phyloP scores from a whole-genome alignment of 1,140 invertebrate genomes.

The Forficula auricularia region DNA sequence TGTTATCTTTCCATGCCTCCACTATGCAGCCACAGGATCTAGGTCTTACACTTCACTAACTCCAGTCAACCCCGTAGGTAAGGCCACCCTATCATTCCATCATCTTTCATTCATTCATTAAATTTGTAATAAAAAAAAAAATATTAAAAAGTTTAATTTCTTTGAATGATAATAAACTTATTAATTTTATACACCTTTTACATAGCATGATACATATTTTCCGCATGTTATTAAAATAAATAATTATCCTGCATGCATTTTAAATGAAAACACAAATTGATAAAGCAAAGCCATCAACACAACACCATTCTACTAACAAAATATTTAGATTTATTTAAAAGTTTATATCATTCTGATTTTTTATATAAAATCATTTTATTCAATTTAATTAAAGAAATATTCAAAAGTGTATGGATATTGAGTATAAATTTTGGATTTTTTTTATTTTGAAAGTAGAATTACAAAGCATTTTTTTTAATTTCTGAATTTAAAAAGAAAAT shows the following conservation, averaged over 20 bases:
- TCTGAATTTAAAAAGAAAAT: no score
- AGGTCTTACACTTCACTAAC: conserved; percentile 23
- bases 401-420: no score
- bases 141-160: not conserved
- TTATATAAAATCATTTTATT: no score
- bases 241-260: not conserved
- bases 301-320: no score
- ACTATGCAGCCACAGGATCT: conserved; percentile 15
- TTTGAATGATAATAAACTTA: conserved; percentile 6
- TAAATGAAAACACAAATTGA: no score
- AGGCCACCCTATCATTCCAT: conserved; percentile 10
- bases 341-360: no score
- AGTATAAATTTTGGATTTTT: no score
- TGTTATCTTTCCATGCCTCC: conserved; percentile 13
- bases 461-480: no score
- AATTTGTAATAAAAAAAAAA: not conserved
- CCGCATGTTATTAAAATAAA: not conserved
- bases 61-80: conserved; percentile 23
- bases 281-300: no score
- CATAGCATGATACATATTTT: not conserved
- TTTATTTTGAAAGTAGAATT: no score
- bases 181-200: not conserved
- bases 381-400: no score
- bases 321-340: no score
- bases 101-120: not conserved